phyloP scores from a whole-genome alignment of 2,888 invertebrate genomes.

The Lochmaea capreae region DNA sequence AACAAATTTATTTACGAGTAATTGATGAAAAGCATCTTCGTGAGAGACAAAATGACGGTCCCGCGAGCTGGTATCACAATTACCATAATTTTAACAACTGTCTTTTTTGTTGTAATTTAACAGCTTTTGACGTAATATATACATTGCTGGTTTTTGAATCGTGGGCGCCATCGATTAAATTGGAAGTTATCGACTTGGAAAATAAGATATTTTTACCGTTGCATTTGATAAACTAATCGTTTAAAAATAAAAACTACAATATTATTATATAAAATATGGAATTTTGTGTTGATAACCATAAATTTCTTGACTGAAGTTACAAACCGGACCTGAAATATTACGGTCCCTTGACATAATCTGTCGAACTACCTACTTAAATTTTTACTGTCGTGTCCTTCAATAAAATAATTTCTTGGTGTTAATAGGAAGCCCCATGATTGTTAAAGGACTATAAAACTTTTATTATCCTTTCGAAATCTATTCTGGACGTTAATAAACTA shows the following conservation, averaged over 20 bases:
- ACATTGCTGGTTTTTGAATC: background rate
- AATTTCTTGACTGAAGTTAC: background rate
- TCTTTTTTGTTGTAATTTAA: constrained; percentile 13
- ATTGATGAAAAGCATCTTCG: constrained; percentile 34
- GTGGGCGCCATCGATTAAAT: background rate
- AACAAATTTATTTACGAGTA: constrained; percentile 39
- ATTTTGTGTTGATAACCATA: too few species aligned
- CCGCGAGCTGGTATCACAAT: background rate
- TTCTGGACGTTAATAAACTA: background rate
- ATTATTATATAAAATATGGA: too few species aligned
- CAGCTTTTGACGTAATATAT: background rate
- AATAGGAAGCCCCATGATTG: constrained; percentile 7
- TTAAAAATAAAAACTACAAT: too few species aligned
- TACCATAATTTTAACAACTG: constrained; percentile 24
- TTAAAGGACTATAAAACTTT: constrained; percentile 16
- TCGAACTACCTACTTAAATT: background rate
- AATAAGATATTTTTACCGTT: too few species aligned
- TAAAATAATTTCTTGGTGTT: constrained; percentile 21
- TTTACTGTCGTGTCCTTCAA: constrained; percentile 17
- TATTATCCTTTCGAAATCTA: constrained; percentile 8
- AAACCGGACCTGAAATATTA: background rate
- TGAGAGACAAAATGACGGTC: constrained; percentile 17
- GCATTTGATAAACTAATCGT: too few species aligned
- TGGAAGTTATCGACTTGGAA: too few species aligned
- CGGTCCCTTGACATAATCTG: background rate